Conservation (phyloP, 2,888 invertebrate species). For the Eilema depressum region DNA sequence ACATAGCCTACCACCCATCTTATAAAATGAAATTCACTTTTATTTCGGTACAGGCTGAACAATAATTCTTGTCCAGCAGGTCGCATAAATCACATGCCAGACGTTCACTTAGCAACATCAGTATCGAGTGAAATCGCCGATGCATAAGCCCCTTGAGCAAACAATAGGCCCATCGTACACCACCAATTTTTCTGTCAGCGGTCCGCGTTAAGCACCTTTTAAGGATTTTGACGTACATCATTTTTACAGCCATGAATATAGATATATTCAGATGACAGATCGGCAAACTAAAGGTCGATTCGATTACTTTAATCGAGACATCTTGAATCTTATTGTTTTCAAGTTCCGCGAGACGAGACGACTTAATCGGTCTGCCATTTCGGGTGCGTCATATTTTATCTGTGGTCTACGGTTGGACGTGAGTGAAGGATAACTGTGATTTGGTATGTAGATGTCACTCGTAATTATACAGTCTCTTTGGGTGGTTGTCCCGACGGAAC, state of each 20-base stretch:
- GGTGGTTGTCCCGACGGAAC: slow-evolving; percentile 46
- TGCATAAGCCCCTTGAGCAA: slow-evolving; percentile 64
- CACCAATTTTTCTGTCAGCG: slow-evolving; percentile 75
- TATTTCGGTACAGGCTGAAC: slow-evolving; percentile 39
- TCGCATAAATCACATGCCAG: slow-evolving; percentile 59
- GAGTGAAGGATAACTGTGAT: slow-evolving; percentile 68
- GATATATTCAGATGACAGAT: slow-evolving; percentile 74
- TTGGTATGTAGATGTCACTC: slow-evolving; percentile 68
- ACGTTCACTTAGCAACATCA: slow-evolving; percentile 54
- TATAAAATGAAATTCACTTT: slow-evolving; percentile 45
- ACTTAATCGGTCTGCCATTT: slow-evolving; percentile 75
- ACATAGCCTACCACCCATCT: slow-evolving; percentile 34
- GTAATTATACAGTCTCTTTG: slow-evolving; percentile 55
- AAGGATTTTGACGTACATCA: slow-evolving; percentile 73
- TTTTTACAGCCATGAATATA: slow-evolving; percentile 71
- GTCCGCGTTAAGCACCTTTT: slow-evolving; percentile 60
- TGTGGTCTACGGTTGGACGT: slow-evolving; percentile 55
- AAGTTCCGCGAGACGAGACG: slow-evolving; percentile 72
- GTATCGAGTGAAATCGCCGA: slow-evolving; percentile 65
- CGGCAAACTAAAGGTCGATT: slow-evolving; percentile 72
- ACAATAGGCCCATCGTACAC: slow-evolving; percentile 65
- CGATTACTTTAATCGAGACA: slow-evolving; percentile 82
- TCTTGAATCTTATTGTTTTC: slow-evolving; percentile 78
- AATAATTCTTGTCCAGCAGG: slow-evolving; percentile 51
- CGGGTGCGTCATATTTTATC: slow-evolving; percentile 68